A percentile compares a stretch with the other conserved stretches of the same genome.
Conservation (phyloP, 2,888 invertebrate species). For the Argyresthia albistria region DNA sequence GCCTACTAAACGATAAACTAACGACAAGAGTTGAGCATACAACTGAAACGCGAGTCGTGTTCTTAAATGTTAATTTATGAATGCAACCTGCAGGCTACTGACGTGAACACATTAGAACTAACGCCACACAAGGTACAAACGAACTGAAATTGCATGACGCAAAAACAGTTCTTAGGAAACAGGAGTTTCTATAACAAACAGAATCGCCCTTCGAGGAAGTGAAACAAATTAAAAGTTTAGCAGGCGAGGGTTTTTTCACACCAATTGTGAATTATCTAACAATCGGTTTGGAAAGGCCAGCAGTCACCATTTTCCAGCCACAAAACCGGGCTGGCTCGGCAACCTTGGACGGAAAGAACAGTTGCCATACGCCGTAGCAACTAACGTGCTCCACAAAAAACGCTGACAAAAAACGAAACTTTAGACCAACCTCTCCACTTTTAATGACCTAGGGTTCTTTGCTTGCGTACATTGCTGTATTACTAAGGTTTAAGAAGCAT, state of each 20-base stretch:
- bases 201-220: constrained; percentile 9
- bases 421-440: neutral
- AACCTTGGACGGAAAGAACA: constrained; percentile 59
- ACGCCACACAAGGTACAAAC: neutral
- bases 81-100: neutral
- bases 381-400: constrained; percentile 42
- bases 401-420: constrained; percentile 38
- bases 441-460: too few species aligned
- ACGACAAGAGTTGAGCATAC: constrained; percentile 39
- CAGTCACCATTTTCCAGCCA: constrained; percentile 32
- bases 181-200: neutral
- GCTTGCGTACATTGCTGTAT: too few species aligned
- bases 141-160: too few species aligned
- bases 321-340: constrained; percentile 34
- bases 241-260: constrained; percentile 33
- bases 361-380: constrained; percentile 33
- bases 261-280: constrained; percentile 29
- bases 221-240: constrained; percentile 38
- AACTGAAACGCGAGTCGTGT: constrained; percentile 37
- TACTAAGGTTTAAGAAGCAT: too few species aligned
- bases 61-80: constrained; percentile 47
- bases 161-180: neutral
- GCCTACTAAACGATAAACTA: constrained; percentile 54
- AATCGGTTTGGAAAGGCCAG: constrained; percentile 36
- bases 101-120: neutral